phyloP scores from a whole-genome alignment of 2,888 invertebrate species.

The Dicranocentrus wangi region DNA sequence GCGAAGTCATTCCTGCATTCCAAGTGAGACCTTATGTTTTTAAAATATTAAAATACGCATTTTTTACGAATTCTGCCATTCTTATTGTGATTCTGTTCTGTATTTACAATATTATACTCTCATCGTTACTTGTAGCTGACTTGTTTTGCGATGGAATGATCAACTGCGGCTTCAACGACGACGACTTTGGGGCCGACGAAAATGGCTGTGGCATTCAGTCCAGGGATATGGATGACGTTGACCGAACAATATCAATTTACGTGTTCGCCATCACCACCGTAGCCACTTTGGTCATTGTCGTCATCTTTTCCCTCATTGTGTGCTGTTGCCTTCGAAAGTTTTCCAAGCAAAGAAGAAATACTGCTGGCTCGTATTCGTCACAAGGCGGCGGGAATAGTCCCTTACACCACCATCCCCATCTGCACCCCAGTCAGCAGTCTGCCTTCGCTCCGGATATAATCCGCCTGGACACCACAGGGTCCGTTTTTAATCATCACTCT shows the following conservation, averaged over 20 bases:
- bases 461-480: conserved; percentile 48
- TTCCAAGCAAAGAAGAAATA: conserved; percentile 46
- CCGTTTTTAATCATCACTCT: no score
- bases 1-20: conserved; percentile 63
- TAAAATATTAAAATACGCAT: no score
- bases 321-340: conserved; percentile 71
- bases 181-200: conserved; percentile 67
- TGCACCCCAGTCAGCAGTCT: conserved; percentile 2
- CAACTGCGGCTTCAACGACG: conserved; percentile 67
- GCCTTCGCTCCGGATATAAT: conserved; percentile 48
- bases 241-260: conserved; percentile 66
- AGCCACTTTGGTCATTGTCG: conserved; percentile 70
- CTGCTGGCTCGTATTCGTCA: background rate
- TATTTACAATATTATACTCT: background rate
- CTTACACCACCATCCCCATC: conserved; percentile 36
- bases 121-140: conserved; percentile 13
- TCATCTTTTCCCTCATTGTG: conserved; percentile 66
- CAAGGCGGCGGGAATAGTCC: conserved; percentile 17
- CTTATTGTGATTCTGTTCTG: no score
- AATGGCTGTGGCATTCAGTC: conserved; percentile 41
- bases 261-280: conserved; percentile 71
- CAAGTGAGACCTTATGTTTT: conserved; percentile 32
- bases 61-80: no score
- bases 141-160: conserved; percentile 63
- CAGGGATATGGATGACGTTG: conserved; percentile 24